Percentiles rank a stretch among this genome's conserved stretches.
These are phyloP conservation scores for Gadopsis bispinosus DNA, from an alignment of 2,797 vertebrate genomes.

Conservation along the genomic window DNA sequence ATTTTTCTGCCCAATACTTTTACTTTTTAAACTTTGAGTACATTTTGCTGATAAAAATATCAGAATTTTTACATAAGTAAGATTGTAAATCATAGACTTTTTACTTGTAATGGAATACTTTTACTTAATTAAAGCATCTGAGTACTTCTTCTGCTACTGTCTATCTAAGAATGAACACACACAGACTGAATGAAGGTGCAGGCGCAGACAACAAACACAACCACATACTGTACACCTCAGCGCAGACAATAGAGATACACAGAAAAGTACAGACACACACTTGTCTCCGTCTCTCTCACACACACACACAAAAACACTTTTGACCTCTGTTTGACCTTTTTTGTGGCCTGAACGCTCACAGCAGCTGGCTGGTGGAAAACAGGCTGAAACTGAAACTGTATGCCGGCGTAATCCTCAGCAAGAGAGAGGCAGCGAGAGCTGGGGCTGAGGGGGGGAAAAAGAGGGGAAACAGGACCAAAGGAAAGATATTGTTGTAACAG, in stretches of 20 bases:
- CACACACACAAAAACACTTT: conserved; percentile 20
- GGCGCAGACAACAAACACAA: not conserved
- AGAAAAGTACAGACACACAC: not conserved
- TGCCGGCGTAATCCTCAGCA: conserved; percentile 64
- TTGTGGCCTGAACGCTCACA: conserved; percentile 49
- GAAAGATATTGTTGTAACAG: conserved; percentile 16
- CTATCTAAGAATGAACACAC: not conserved
- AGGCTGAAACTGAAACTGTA: conserved; percentile 74
- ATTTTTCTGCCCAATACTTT: not conserved
- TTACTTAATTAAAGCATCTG: not conserved
- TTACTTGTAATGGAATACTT: not conserved
- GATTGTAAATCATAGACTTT: not conserved
- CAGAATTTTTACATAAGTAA: not conserved
- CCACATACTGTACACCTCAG: conserved; percentile 3
- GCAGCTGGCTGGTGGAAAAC: conserved; percentile 79
- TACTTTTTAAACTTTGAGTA: not conserved
- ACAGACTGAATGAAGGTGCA: not conserved
- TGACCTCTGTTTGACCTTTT: conserved; percentile 67
- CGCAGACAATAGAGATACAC: not conserved
- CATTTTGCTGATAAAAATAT: no score
- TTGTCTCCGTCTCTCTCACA: not conserved
- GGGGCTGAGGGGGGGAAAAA: conserved; percentile 2
- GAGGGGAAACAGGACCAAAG: conserved; percentile 27
- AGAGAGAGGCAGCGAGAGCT: conserved; percentile 36
- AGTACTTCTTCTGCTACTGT: not conserved